These are phyloP conservation scores for Dermolepida albohirtum DNA, from an alignment of 2,888 invertebrate genomes.

Conservation along the genomic window DNA sequence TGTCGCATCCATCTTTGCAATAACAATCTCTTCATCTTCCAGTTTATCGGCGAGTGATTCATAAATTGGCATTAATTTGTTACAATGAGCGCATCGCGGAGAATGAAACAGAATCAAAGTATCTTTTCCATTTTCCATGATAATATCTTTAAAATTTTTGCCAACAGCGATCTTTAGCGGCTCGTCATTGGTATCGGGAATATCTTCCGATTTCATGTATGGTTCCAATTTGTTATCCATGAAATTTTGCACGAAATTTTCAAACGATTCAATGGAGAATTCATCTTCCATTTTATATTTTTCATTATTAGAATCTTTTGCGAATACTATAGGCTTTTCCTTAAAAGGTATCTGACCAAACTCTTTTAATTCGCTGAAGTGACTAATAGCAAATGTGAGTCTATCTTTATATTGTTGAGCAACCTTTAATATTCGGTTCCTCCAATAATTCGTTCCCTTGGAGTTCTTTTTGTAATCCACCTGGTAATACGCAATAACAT, in stretches of 20 bases:
- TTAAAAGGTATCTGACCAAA: constrained; percentile 85
- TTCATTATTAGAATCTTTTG: constrained; percentile 80
- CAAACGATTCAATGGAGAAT: constrained; percentile 87
- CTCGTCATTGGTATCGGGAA: constrained; percentile 83
- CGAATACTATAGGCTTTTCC: constrained; percentile 87
- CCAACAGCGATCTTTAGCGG: constrained; percentile 88
- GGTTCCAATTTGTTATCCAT: constrained; percentile 83
- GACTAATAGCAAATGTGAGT: constrained; percentile 87
- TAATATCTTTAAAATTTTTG: constrained; percentile 92
- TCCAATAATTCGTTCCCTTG: constrained; percentile 97
- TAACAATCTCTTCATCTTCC: constrained; percentile 83
- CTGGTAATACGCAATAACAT: constrained; percentile 87
- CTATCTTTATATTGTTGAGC: constrained; percentile 70
- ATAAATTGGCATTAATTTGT: constrained; percentile 89
- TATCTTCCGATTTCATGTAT: constrained; percentile 89
- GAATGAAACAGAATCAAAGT: constrained; percentile 95
- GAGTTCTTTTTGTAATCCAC: constrained; percentile 94
- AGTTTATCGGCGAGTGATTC: constrained; percentile 90
- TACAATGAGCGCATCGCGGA: constrained; percentile 97
- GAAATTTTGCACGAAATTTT: constrained; percentile 83
- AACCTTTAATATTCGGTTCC: constrained; percentile 78
- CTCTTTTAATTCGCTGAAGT: constrained; percentile 89
- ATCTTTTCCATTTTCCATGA: constrained; percentile 87
- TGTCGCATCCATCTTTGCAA: constrained; percentile 97
- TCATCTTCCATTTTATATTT: constrained; percentile 89